Evolutionary conservation across 1,140 invertebrate genomes (phyloP), one percentile per base, ranked within the genome.

Genomic region (Fopius arisanus): DNA sequence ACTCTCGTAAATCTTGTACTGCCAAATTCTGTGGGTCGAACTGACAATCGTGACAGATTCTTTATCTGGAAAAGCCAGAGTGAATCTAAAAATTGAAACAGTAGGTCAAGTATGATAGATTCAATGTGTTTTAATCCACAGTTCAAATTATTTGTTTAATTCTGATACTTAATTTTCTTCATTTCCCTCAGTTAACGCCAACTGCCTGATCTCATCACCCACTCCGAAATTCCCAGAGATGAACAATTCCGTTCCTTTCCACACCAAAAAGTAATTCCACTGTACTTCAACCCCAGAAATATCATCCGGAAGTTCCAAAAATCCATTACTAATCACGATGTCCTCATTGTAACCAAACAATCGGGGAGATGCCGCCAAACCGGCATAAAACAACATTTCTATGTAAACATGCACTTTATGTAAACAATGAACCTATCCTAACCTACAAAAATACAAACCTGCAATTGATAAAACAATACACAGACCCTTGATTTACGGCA

Each of bases 1-100:
- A 4, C 83, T 74, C 12, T 81, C 78, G 14, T 84, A 83, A 3
- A 87, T 29, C 16, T 83, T 82, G 21, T 86, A 85, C 40, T 76
- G 78, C 86, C 86, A 87, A 14, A 87, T 78, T 63, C 84, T 74
- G 66, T 84, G 70, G 31, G 75, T 67, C 7, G 73, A 69, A 1
- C 82, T 80, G 4, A 87, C 59, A 21, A 86, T 59, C 37, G 79
- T 74, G 28, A 87, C 68, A 12, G n/a, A 12, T 19, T 51, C 59
- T 40, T 54, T 74, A 21, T 59, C 43, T 14, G 73, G 16, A 12
- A 59, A 16, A 5, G 12, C 73, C 10, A 21, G 28, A 19, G 10
- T 33, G 28, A 68, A 62, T 41, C 70, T 66, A 31, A 7, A 59
- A 59, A 19, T 51, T 16, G 6, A 51, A 51, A 19, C n/a, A n/a